Evolutionary conservation across 2,888 invertebrate genomes (phyloP).

Genomic region (Lumbricus terrestris): DNA sequence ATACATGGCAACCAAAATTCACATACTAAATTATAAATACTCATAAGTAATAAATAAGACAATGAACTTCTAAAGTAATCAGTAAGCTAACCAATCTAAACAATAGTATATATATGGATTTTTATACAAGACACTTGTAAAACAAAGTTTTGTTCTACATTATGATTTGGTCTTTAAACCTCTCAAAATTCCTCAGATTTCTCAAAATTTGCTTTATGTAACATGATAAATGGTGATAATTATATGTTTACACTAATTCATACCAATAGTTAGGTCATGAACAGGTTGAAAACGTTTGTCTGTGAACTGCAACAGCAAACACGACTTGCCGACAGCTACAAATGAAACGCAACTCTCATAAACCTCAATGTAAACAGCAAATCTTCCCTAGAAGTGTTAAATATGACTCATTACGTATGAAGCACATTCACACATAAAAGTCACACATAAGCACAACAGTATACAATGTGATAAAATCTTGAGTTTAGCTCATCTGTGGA

Average conservation of each 20-base stretch:
- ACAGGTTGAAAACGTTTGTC: constrained; percentile 98
- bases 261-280: constrained; percentile 94
- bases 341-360: constrained; percentile 35
- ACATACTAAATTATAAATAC: too few species aligned
- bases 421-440: background rate
- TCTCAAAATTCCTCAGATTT: background rate
- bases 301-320: constrained; percentile 96
- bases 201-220: too few species aligned
- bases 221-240: background rate
- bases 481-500: too few species aligned
- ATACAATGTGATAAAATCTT: background rate
- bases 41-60: too few species aligned
- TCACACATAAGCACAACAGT: too few species aligned
- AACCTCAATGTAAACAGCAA: background rate
- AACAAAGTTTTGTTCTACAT: background rate
- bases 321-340: constrained; percentile 97
- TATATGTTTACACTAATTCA: constrained; percentile 34
- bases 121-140: background rate
- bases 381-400: background rate
- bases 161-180: background rate
- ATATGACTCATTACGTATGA: background rate
- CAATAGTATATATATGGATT: too few species aligned
- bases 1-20: too few species aligned
- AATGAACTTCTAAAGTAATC: too few species aligned
- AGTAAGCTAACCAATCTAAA: too few species aligned